phyloP scores from a whole-genome alignment of 1,140 invertebrate genomes.

The Ostrea denselamellosa region DNA sequence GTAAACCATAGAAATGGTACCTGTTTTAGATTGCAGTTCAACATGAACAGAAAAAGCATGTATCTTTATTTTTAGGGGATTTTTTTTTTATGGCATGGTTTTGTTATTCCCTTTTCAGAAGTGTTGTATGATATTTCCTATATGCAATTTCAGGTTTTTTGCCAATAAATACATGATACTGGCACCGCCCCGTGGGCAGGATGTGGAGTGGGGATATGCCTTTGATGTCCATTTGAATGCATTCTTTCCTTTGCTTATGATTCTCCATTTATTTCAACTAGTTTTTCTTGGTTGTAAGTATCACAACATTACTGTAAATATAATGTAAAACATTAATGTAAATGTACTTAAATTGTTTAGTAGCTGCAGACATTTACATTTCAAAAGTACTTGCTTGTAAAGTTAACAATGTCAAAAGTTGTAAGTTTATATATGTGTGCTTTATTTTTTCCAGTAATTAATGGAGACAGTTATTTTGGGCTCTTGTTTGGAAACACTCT shows the following conservation, averaged over 20 bases:
- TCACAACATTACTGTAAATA: not conserved
- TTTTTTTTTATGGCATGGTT: not conserved
- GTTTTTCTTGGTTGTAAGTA: slow-evolving; percentile 91
- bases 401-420: not conserved
- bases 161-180: slow-evolving; percentile 91
- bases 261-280: slow-evolving; percentile 95
- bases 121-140: not conserved
- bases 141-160: slow-evolving; percentile 86
- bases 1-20: no score
- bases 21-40: no score
- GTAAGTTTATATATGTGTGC: not conserved
- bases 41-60: no score
- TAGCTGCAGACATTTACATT: no score
- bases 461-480: slow-evolving; percentile 83
- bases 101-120: not conserved
- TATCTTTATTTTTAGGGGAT: not conserved
- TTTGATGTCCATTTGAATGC: slow-evolving; percentile 99
- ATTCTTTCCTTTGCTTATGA: slow-evolving; percentile 95
- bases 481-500: slow-evolving; percentile 94
- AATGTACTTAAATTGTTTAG: no score
- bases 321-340: no score
- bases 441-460: slow-evolving; percentile 84
- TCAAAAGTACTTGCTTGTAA: no score
- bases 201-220: slow-evolving; percentile 98
- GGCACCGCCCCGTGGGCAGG: slow-evolving; percentile 82